Base-by-base conservation (phyloP, 2,113 vertebrate species). In the Prionailurus viverrinus region DNA sequence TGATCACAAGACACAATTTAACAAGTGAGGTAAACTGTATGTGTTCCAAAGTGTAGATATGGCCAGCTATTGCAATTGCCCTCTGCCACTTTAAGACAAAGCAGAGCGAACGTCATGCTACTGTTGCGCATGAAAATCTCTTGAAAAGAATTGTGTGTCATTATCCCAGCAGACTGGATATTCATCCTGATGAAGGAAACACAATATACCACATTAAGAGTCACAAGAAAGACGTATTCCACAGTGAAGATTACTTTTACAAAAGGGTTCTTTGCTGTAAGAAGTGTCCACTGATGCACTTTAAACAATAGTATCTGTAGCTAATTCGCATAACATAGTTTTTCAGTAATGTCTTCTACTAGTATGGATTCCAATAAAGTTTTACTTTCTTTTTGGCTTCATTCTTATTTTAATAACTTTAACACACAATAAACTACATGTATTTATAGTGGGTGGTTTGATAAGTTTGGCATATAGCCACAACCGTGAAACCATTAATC, bases 211-310 rank as follows among this genome's bases (percentile, higher is more conserved):
- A 88, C 29, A 53, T 84, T 9, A 94, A 41, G n/a, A 97, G 48
- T 55, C 65, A 68, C 31, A 61, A 78, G 39, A 88, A 86, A 96
- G 61, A 71, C 27, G 12, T 4, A 93, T 36, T 86, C 31, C 33
- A 69, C 6, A 68, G 51, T 90, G 45, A 96, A 53, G 81, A 63
- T 78, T 51, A 55, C 25, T 65, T 90, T 84, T 71, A 95, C 21
- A 69, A 94, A 96, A 80, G 33, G 11, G 31, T 58, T 95, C 61
- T 97, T 94, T 88, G 74, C 55, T 92, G 96, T 93, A 65, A 74
- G n/a, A 66, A 90, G 58, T 48, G 61, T 84, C 71, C 51, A 83
- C 66, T 65, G 91, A 92, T 4, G 23, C 74, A 90, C 73, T 87
- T 93, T 76, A 48, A 82, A 82, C 66, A n/a, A 65, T 4, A 73